Evolutionary conservation across 2,113 vertebrate species (phyloP).

Genomic region (Catharus bicknelli): DNA sequence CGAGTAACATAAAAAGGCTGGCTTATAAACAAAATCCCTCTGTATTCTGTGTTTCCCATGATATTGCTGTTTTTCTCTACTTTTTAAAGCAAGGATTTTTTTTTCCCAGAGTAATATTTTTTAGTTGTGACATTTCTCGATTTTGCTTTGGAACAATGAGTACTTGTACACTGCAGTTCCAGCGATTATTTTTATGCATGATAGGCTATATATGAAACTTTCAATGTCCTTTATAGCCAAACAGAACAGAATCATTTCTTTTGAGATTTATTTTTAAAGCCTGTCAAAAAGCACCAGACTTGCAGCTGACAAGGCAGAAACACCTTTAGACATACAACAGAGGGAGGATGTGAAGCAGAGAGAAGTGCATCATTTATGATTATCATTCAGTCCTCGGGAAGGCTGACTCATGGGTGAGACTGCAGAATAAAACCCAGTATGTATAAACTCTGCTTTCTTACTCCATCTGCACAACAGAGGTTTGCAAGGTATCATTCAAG

Average conservation of each 20-base stretch:
- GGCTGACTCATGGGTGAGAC: not conserved
- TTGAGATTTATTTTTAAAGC: slow-evolving; percentile 33
- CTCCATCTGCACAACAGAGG: not conserved
- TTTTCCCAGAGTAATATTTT: slow-evolving; percentile 14
- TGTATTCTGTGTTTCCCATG: slow-evolving; percentile 8
- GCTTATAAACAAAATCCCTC: slow-evolving; percentile 19
- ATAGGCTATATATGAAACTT: not conserved
- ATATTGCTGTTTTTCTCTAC: slow-evolving; percentile 4
- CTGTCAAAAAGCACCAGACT: not conserved
- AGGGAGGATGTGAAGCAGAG: not conserved
- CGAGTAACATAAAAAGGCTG: slow-evolving; percentile 9
- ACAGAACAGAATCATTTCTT: not conserved
- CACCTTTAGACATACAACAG: not conserved
- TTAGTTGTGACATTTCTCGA: slow-evolving; percentile 24
- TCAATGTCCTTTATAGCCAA: slow-evolving; percentile 11
- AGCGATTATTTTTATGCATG: slow-evolving; percentile 37
- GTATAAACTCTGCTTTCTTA: not conserved
- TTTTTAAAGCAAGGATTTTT: slow-evolving; percentile 6
- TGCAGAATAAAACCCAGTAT: not conserved
- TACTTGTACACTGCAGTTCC: slow-evolving; percentile 28
- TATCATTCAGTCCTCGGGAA: not conserved
- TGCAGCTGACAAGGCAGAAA: slow-evolving; percentile 2
- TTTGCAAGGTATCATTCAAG: not conserved
- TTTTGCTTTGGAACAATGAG: slow-evolving; percentile 51
- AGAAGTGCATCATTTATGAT: not conserved